Conservation (phyloP, 1,140 invertebrate species). For the Mylabris phalerata region DNA sequence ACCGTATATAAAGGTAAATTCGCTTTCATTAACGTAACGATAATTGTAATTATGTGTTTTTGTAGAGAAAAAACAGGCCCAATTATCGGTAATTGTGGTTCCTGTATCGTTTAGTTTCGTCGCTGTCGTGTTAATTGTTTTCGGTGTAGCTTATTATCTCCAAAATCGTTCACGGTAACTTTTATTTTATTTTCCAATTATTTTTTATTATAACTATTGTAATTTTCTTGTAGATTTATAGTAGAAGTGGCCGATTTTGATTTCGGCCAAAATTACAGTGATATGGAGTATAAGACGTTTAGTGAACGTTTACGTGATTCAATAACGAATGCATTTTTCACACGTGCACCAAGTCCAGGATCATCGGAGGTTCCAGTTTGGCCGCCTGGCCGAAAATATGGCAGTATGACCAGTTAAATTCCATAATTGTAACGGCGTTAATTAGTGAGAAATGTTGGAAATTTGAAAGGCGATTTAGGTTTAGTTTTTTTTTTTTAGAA, state of each 20-base stretch:
- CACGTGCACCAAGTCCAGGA: slow-evolving; percentile 27
- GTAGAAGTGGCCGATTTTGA: slow-evolving; percentile 85
- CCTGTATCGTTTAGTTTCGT: slow-evolving; percentile 70
- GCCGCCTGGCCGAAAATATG: slow-evolving; percentile 39
- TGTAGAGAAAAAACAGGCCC: slow-evolving; percentile 65
- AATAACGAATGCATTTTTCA: slow-evolving; percentile 55
- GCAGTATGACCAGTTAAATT: slow-evolving; percentile 32
- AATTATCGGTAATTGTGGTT: slow-evolving; percentile 77
- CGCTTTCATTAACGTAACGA: neutral
- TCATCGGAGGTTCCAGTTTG: slow-evolving; percentile 35
- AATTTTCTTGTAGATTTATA: slow-evolving; percentile 53
- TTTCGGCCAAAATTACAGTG: slow-evolving; percentile 66
- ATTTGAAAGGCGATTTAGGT: neutral
- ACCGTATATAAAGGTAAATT: slow-evolving; percentile 71
- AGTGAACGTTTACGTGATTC: slow-evolving; percentile 69
- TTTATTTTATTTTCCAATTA: slow-evolving; percentile 8
- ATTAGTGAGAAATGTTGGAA: no score
- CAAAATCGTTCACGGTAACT: slow-evolving; percentile 64
- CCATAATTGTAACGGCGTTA: no score
- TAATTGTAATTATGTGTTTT: slow-evolving; percentile 23
- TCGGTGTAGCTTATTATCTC: slow-evolving; percentile 77
- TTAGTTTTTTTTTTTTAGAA: slow-evolving; percentile 1
- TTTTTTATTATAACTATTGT: neutral
- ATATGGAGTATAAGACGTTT: slow-evolving; percentile 81
- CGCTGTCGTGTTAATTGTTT: slow-evolving; percentile 73